Conservation (phyloP, 2,113 vertebrate species). For the Mirounga angustirostris region DNA sequence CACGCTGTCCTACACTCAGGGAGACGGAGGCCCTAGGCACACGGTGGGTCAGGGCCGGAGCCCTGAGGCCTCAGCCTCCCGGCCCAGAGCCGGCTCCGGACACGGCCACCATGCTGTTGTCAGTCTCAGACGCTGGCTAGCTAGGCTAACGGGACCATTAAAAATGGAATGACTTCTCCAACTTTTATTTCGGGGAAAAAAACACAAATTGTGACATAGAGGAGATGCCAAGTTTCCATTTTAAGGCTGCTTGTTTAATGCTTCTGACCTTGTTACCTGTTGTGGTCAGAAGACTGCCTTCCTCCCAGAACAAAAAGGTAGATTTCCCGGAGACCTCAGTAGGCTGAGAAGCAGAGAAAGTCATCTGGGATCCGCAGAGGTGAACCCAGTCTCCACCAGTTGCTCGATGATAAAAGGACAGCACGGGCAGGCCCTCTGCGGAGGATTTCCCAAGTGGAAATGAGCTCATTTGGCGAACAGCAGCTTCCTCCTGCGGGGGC, state of each 20-base stretch:
- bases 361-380: background rate
- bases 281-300: background rate
- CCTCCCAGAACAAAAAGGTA: background rate
- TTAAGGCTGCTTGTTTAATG: background rate
- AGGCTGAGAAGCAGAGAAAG: background rate
- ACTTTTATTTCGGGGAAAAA: background rate
- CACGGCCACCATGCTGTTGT: accelerated
- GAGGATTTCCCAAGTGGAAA: background rate
- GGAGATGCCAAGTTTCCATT: background rate
- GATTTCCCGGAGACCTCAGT: background rate
- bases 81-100: background rate
- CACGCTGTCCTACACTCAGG: background rate
- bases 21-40: background rate
- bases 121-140: background rate
- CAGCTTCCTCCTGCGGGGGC: accelerated
- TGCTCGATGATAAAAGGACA: background rate
- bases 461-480: background rate
- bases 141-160: background rate
- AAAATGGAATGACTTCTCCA: background rate
- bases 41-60: accelerated
- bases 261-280: background rate
- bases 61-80: background rate
- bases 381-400: background rate
- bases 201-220: background rate
- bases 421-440: background rate